Conservation (phyloP, 2,797 vertebrate genomes). For the Rhincodon typus region DNA sequence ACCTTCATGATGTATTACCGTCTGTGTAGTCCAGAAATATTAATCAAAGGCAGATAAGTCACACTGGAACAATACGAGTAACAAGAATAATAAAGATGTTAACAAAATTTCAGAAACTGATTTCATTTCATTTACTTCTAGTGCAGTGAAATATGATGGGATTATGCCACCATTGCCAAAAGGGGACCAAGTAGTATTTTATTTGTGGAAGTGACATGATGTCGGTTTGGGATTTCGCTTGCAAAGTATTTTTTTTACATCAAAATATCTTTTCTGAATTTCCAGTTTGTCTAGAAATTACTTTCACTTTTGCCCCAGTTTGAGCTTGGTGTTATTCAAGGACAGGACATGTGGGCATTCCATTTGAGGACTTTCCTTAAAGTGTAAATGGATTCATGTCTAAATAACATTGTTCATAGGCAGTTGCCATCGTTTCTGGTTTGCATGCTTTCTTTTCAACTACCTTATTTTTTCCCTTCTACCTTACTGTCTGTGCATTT, state of each 20-base stretch:
- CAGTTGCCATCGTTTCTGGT: neutral
- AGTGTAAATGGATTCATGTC: neutral
- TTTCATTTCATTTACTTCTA: neutral
- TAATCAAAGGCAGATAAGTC: neutral
- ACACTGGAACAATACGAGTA: neutral
- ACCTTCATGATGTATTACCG: neutral
- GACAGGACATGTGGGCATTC: no score
- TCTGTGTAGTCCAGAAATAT: neutral
- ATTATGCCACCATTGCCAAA: neutral
- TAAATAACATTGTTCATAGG: neutral
- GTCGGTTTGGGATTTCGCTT: neutral
- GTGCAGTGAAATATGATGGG: neutral
- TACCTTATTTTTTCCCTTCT: no score
- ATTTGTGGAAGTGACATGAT: neutral
- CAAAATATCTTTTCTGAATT: neutral
- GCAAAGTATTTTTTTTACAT: no score
- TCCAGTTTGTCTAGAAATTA: neutral
- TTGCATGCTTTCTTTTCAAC: no score
- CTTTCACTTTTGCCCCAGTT: neutral
- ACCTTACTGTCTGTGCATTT: neutral
- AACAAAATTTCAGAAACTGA: neutral
- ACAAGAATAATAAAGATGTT: neutral
- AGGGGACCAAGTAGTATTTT: neutral
- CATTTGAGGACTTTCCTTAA: neutral
- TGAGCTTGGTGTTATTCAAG: neutral